phyloP scores from a whole-genome alignment of 2,888 invertebrate genomes.

The Caenorhabditis macrosperma region DNA sequence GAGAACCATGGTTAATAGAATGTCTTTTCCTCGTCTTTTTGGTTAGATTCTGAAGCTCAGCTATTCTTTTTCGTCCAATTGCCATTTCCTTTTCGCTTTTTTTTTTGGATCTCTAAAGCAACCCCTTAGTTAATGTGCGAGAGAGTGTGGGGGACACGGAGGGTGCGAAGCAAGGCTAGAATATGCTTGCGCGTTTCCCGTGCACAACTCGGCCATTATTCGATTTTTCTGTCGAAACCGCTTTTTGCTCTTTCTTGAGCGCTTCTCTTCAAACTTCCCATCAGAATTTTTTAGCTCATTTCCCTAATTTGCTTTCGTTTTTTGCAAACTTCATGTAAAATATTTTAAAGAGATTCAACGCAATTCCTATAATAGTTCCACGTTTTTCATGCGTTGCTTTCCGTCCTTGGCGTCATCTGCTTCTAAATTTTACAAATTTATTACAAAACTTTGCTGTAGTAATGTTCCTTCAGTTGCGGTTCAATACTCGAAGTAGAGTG shows the following conservation, averaged over 20 bases:
- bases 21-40: not conserved
- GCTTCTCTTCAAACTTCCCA: not conserved
- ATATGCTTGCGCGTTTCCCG: conserved; percentile 47
- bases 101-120: not conserved
- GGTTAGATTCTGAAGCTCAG: not conserved
- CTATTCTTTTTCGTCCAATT: conserved; percentile 5
- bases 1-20: not conserved
- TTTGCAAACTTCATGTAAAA: not conserved
- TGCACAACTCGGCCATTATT: conserved; percentile 38
- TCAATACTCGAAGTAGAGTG: not conserved
- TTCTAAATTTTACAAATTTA: not conserved
- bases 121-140: conserved; percentile 22
- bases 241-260: conserved; percentile 32
- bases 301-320: not conserved
- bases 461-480: not conserved
- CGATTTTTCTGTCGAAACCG: conserved; percentile 33
- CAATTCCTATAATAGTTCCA: too few species aligned
- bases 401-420: not conserved
- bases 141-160: conserved; percentile 14
- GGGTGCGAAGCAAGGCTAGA: conserved; percentile 6
- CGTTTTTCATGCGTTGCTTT: not conserved
- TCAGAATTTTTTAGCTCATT: not conserved
- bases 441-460: not conserved
- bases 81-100: not conserved
- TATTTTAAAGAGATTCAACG: too few species aligned